Conservation (phyloP, 92 coral and sea anemone genomes). For the Palythoa heliodiscus region DNA sequence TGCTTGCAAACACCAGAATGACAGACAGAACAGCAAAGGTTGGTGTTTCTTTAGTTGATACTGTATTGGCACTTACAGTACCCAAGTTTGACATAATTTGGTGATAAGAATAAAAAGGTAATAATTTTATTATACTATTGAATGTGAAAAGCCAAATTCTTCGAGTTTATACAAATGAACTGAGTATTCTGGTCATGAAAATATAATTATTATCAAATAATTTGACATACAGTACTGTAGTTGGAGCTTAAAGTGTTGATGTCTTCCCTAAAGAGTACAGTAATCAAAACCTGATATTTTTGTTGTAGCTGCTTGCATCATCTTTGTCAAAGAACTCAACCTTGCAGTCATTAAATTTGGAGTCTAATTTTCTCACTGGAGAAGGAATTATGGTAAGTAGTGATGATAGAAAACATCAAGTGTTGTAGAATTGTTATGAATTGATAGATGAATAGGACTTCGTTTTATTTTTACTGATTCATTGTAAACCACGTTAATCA, state of each 20-base stretch:
- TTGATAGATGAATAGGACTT: too few species aligned
- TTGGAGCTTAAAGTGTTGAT: not conserved
- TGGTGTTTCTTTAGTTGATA: not conserved
- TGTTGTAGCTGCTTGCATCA: slow-evolving; percentile 64
- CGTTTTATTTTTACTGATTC: too few species aligned
- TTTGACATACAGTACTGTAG: not conserved
- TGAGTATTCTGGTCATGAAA: too few species aligned
- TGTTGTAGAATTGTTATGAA: too few species aligned
- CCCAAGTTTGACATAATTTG: too few species aligned
- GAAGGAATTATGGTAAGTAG: slow-evolving; percentile 81
- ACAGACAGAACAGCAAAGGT: slow-evolving; percentile 86
- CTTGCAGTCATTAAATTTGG: slow-evolving; percentile 70
- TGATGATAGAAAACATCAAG: not conserved
- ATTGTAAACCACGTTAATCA: too few species aligned
- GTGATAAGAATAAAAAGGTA: too few species aligned
- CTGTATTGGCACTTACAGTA: not conserved
- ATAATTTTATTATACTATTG: too few species aligned
- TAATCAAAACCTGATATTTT: not conserved
- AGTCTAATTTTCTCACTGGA: slow-evolving; percentile 93
- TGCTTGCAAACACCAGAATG: slow-evolving; percentile 91
- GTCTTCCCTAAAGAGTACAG: not conserved
- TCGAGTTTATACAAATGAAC: too few species aligned
- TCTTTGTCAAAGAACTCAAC: slow-evolving; percentile 75
- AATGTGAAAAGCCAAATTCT: too few species aligned
- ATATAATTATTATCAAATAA: too few species aligned